Evolutionary conservation across 92 coral and sea anemone species (phyloP), one percentile per base, ranked within the genome.

Genomic region (Palythoa caribaeorum): DNA sequence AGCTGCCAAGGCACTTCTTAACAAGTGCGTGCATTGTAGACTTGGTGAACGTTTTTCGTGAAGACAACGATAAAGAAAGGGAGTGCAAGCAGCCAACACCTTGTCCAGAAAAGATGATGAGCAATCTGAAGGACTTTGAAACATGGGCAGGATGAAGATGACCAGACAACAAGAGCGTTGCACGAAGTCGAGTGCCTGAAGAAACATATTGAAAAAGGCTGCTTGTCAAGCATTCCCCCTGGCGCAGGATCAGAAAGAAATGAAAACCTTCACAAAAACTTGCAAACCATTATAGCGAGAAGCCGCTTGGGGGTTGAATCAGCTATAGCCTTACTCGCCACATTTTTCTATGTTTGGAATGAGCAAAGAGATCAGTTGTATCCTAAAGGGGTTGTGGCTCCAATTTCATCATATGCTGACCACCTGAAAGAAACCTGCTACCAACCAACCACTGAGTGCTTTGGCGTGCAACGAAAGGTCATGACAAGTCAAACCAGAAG

Each of bases 291-390:
- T 37, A 55, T 89, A 7, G n/a, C 66, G 16, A 86, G 90, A 40
- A 79, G 71, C 38, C 48, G 91, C 28, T 17, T 91, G 55, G 89
- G 89, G 14, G 85, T 91, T 4, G 36, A 76, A 66, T 77, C 80
- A 10, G 92, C 91, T 28, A 9, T 91, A 17, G 94, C 92, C 19
- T 78, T 91, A 16, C 77, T 91, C 3, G 47, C 89, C 11, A 71
- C 44, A 62, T 84, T 65, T 78, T 91, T 91, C 53, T 91, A 60
- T 77, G 62, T 44, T 11, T 91, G 94, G 94, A 91, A 91, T 84
- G 94, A 91, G 59, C 72, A 79, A 77, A 87, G 65, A 81, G 77
- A 83, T 69, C 73, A 69, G 5, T 21, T 37, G 19, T 70, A 70
- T 37, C 47, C 74, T 70, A 89, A 89, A 73, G 92, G 88, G 50